Evolutionary conservation across 2,888 invertebrate genomes (phyloP).

Genomic region (Parelbella ahira): DNA sequence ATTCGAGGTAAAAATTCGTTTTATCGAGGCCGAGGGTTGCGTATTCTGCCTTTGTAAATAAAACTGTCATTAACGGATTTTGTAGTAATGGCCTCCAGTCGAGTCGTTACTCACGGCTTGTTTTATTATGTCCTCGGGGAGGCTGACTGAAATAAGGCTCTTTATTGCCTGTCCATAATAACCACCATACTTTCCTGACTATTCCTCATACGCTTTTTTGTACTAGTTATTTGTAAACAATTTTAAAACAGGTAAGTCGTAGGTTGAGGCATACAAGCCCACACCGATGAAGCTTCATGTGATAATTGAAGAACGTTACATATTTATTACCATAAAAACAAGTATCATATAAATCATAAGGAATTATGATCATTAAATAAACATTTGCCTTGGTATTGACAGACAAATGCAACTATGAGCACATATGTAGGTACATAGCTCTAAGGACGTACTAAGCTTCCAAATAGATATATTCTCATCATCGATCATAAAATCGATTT

Average conservation of each 20-base stretch:
- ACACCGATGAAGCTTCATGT: no score
- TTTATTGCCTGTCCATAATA: constrained; percentile 20
- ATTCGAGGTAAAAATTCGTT: constrained; percentile 13
- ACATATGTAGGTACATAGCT: no score
- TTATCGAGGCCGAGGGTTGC: constrained; percentile 6
- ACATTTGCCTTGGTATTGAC: no score
- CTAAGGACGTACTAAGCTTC: no score
- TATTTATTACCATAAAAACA: no score
- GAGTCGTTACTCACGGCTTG: constrained; percentile 16
- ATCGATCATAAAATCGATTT: constrained; percentile 1
- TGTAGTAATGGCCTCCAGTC: constrained; percentile 17
- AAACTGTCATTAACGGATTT: constrained; percentile 20
- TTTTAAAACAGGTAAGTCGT: constrained; percentile 7
- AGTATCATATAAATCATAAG: no score
- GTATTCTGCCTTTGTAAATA: constrained; percentile 7
- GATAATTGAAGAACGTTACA: no score
- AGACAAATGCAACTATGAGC: no score
- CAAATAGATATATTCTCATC: no score
- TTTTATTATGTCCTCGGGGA: constrained; percentile 24
- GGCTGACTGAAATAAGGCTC: constrained; percentile 15
- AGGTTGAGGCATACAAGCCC: no score
- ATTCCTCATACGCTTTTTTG: constrained; percentile 7
- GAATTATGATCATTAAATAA: no score
- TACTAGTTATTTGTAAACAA: neutral
- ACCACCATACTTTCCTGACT: constrained; percentile 2